Evolutionary conservation across 2,797 vertebrate genomes (phyloP), one percentile per base, ranked within the genome.

Genomic region (Limnodromus scolopaceus): DNA sequence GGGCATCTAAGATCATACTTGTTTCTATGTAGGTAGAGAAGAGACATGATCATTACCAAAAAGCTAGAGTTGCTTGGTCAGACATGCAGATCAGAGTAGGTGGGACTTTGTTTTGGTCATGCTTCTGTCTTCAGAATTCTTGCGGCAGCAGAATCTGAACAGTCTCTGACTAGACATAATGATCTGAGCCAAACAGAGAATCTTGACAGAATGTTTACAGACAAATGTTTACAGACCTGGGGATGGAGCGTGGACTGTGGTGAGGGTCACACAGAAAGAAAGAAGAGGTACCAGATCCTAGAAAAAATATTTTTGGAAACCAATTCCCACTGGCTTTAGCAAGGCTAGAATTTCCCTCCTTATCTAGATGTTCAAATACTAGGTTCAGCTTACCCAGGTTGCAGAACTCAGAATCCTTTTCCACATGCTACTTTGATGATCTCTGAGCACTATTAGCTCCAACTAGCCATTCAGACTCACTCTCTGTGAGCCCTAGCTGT

Each of bases 211-310:
- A 64, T n/a, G n/a, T n/a, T n/a, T n/a, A n/a, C n/a, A n/a, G n/a
- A n/a, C 23, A 88, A 25, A 54, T 0, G 0, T 49, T 80, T 85
- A 60, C 16, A 80, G 41, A 54, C 8, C 16, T 2, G 2, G 4
- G 2, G 6, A 0, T 2, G 1, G 41, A 87, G 17, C 0, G 0
- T 58, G 9, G 11, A 60, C 19, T 27, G 24, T 34, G 10, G 24
- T 39, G 45, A 45, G 3, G 13, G 19, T 25, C 77, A 36, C 30
- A 81, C 3, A 78, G 49, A 71, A 92, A 68, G 39, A 66, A 7
- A 18, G 25, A 86, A 89, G 51, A 78, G 25, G 9, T 9, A 89
- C 6, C 28, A 65, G 30, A 60, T 90, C 13, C n/a, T 27, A 60
- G 25, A 5, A 78, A 69, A 69, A 69, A 43, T 0, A 30, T 16